Base-by-base conservation (phyloP, 2,888 invertebrate genomes). In the Strigamia transsilvanica region DNA sequence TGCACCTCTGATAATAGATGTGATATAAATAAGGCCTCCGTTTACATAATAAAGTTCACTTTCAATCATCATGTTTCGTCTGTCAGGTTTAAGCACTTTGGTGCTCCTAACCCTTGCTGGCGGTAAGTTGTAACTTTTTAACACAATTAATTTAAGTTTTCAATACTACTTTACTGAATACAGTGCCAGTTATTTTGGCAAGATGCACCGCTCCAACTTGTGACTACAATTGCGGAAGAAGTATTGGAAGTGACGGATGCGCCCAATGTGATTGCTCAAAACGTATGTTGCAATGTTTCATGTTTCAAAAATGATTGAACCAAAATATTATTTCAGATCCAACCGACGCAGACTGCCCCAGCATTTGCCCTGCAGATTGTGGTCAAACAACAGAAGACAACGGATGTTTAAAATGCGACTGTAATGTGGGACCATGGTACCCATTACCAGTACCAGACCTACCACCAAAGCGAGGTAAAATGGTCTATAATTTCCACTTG, bases 361-460 rank as follows among this genome's bases (percentile, higher is more conserved):
- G 18, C 10, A 38, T 79, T 79, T 79, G 79, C 18, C 79, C 79
- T n/a, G 79, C 79, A 15, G 79, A 79, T 23, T 79, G 79, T 21
- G 79, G 79, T 12, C 79, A 79, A 41, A 23, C 6, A n/a, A n/a
- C 18, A n/a, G 15, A 38, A 13, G 10, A 21, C 2, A 79, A 79
- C 21, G 79, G 79, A 21, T 79, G 79, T 42, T 18, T 79, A 18
- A 38, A 79, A 23, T 79, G 79, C 79, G 10, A 73, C 32, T 73
- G 73, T 6, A 73, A 27, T 73, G 32, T 73, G 12, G 73, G 73
- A 27, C 73, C 73, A 12, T 73, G 73, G 73, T 73, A 32, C 12
- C 27, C 27, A 27, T 3, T 3, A 27, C 27, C 27, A 27, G 27
- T 27, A 2, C 27, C 27, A 27, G 27, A 56, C 1, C 2, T 18